phyloP scores from a whole-genome alignment of 2,888 invertebrate genomes.

The Rhorus exstirpatorius region DNA sequence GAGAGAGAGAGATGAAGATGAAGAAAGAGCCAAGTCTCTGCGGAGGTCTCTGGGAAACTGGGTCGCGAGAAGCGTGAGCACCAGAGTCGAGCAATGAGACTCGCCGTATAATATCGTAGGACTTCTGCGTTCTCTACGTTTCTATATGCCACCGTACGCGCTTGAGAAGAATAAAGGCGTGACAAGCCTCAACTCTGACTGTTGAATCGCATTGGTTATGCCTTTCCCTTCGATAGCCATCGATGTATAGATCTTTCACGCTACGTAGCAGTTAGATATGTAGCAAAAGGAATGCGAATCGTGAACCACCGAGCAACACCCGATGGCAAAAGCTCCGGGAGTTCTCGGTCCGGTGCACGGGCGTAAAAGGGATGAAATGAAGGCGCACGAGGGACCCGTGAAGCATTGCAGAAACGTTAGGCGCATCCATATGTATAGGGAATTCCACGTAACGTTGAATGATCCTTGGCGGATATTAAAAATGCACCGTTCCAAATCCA shows the following conservation, averaged over 20 bases:
- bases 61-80: slow-evolving; percentile 48
- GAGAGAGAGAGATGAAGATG: slow-evolving; percentile 11
- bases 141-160: slow-evolving; percentile 30
- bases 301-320: slow-evolving; percentile 44
- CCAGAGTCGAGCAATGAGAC: slow-evolving; percentile 55
- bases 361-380: slow-evolving; percentile 46
- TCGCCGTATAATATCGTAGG: slow-evolving; percentile 55
- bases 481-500: no score
- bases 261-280: slow-evolving; percentile 58
- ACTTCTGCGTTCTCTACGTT: slow-evolving; percentile 53
- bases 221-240: slow-evolving; percentile 1
- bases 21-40: slow-evolving; percentile 36
- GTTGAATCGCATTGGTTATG: not conserved
- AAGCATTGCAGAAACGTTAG: slow-evolving; percentile 32
- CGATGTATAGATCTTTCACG: slow-evolving; percentile 43
- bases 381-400: slow-evolving; percentile 32
- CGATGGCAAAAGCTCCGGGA: slow-evolving; percentile 53
- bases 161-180: slow-evolving; percentile 11
- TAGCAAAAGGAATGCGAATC: slow-evolving; percentile 64
- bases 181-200: not conserved
- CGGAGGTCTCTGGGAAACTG: slow-evolving; percentile 48
- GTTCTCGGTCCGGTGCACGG: slow-evolving; percentile 52
- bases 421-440: not conserved
- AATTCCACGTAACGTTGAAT: not conserved
- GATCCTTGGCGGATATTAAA: not conserved